Evolutionary conservation across 1,140 invertebrate species (phyloP).

Genomic region (Formica selysi): DNA sequence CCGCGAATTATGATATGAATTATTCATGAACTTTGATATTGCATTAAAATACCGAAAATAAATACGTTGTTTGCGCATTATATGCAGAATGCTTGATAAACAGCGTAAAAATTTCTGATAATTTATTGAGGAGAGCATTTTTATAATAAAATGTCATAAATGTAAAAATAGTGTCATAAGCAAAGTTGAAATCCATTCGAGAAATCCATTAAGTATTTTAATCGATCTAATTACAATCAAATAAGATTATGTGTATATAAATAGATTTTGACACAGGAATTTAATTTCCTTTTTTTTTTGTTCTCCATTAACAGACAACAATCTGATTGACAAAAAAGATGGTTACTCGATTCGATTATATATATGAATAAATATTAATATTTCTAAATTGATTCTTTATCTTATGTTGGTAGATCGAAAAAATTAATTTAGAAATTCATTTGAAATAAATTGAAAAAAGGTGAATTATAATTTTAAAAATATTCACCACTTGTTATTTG

Average conservation of each 20-base stretch:
- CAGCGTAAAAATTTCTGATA: conserved; percentile 4
- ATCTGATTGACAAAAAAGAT: background rate
- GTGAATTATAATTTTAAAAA: background rate
- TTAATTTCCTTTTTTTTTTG: no score
- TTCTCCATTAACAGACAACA: background rate
- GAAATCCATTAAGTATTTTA: background rate
- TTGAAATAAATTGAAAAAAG: background rate
- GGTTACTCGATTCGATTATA: background rate
- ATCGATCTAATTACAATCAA: background rate
- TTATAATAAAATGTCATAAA: conserved; percentile 5
- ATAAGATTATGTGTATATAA: no score
- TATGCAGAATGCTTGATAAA: background rate
- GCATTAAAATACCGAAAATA: conserved; percentile 32
- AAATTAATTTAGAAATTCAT: background rate
- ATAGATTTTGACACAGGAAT: no score
- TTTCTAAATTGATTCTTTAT: background rate
- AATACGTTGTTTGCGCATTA: background rate
- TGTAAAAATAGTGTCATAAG: background rate
- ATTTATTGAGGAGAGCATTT: background rate
- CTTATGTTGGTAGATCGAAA: background rate
- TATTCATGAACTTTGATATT: conserved; percentile 25
- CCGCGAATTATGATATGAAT: conserved; percentile 20
- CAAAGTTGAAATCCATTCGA: background rate
- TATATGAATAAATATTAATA: background rate
- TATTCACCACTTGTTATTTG: conserved; percentile 11